These are phyloP conservation scores for Spatulosminthurus flaviceps DNA, from an alignment of 2,888 invertebrate species.

Conservation along the genomic window DNA sequence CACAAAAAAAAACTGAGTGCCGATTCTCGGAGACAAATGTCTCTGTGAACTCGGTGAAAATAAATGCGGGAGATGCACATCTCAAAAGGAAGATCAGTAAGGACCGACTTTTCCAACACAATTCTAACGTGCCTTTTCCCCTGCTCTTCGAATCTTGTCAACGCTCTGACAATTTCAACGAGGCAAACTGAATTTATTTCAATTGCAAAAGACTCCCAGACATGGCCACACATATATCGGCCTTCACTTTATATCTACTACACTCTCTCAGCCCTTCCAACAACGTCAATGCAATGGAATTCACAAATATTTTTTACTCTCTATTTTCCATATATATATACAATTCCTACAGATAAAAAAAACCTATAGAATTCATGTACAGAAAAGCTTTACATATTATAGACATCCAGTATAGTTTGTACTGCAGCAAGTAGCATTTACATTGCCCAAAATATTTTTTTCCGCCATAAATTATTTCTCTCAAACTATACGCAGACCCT, in stretches of 20 bases:
- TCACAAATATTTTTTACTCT: too few species aligned
- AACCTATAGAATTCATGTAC: too few species aligned
- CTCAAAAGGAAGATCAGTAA: conserved; percentile 9
- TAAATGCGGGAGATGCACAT: conserved; percentile 14
- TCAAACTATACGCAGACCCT: background rate
- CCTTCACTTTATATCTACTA: background rate
- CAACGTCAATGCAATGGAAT: too few species aligned
- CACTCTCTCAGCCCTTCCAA: too few species aligned
- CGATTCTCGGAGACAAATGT: conserved; percentile 14
- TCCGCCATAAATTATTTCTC: background rate
- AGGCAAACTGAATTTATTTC: conserved; percentile 37
- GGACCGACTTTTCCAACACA: conserved; percentile 7
- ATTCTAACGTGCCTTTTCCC: background rate
- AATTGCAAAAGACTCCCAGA: background rate
- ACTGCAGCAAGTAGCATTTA: background rate
- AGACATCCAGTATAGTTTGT: background rate
- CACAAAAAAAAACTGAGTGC: conserved; percentile 14
- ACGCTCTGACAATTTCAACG: conserved; percentile 28
- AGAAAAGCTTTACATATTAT: too few species aligned
- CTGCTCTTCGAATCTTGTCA: conserved; percentile 23
- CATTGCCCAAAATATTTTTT: too few species aligned
- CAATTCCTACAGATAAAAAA: too few species aligned
- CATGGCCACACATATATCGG: background rate
- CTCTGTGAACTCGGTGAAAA: conserved; percentile 18
- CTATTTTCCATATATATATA: too few species aligned